Base-by-base conservation (phyloP, 2,113 vertebrate genomes). In the Shinisaurus crocodilurus region DNA sequence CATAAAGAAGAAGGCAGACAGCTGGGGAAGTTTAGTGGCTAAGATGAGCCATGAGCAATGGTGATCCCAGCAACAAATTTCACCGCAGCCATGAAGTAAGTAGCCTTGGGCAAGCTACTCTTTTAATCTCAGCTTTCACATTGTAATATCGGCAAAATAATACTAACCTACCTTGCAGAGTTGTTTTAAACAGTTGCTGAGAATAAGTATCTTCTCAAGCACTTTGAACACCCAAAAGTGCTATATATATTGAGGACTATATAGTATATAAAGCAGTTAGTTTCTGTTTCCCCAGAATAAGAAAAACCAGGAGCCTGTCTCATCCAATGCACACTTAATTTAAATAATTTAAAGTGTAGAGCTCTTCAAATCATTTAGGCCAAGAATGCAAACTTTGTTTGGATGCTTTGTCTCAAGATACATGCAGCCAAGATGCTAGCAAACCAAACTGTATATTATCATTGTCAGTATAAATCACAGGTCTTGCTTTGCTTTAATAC, bases 401-500 rank as follows among this genome's bases (percentile, higher is more conserved):
- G 94, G 97, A 94, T 93, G 80, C 96, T 96, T 94, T 91, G 90
- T 96, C 97, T 96, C 96, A 91, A 93, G 93, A 97, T 95, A 90
- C 84, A 95, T 54, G 80, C 60, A 91, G 18, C 57, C 95, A 96
- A 95, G 94, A 96, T 89, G 90, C 95, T 91, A 91, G 94, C 89
- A 96, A 92, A 83, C 67, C 92, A 96, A 96, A 97, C 95, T 90
- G 90, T 92, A 91, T 94, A 97, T 95, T 97, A 96, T 96, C 94
- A 95, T 90, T 97, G 96, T 97, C 96, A 96, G 95, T 57, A 79
- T 94, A 96, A 97, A 97, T 96, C 94, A 95, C 50, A 92, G 92
- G 92, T 95, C 95, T 94, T 82, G 88, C 94, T 95, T 92, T 94
- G 92, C 86, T 91, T 86, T 76, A 93, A 96, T 79, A 83, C 90